Conservation (phyloP, 1,140 invertebrate genomes). For the Gryon sp. region DNA sequence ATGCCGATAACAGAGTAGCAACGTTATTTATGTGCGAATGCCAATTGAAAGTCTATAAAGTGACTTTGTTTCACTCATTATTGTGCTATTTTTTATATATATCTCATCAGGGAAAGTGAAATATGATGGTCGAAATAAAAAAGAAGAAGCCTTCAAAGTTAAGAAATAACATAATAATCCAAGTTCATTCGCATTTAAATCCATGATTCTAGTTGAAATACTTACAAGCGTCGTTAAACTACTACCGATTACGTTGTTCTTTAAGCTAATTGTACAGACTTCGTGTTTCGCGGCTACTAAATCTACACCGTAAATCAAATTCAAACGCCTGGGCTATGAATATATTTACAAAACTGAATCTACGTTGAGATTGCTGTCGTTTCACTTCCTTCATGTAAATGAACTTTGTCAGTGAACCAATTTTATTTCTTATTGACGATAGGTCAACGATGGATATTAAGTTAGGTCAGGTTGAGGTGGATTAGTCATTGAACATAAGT, state of each 20-base stretch:
- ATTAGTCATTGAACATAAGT: too few relatives aligned
- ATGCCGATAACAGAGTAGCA: too few relatives aligned
- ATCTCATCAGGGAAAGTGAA: too few relatives aligned
- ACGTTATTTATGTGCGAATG: too few relatives aligned
- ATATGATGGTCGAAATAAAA: too few relatives aligned
- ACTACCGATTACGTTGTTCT: slow-evolving; percentile 26
- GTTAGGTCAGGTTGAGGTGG: too few relatives aligned
- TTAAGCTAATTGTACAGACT: slow-evolving; percentile 9
- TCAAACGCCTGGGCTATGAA: slow-evolving; percentile 13
- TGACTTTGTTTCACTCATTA: neutral
- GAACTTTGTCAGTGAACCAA: slow-evolving; percentile 16
- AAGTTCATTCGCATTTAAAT: slow-evolving; percentile 6
- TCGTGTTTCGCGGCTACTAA: slow-evolving; percentile 12
- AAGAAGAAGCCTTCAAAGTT: too few relatives aligned
- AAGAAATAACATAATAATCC: slow-evolving; percentile 14
- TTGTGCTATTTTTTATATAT: too few relatives aligned
- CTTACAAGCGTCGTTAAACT: slow-evolving; percentile 4
- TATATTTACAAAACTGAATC: slow-evolving; percentile 31
- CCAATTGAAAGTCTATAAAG: neutral
- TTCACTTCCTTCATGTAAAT: slow-evolving; percentile 3
- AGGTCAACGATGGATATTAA: too few relatives aligned
- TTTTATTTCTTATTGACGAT: too few relatives aligned
- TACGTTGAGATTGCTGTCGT: neutral
- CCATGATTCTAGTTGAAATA: slow-evolving; percentile 8
- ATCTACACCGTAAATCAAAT: slow-evolving; percentile 19